Conservation (phyloP, 2,888 invertebrate genomes). For the Nemoura dubitans region DNA sequence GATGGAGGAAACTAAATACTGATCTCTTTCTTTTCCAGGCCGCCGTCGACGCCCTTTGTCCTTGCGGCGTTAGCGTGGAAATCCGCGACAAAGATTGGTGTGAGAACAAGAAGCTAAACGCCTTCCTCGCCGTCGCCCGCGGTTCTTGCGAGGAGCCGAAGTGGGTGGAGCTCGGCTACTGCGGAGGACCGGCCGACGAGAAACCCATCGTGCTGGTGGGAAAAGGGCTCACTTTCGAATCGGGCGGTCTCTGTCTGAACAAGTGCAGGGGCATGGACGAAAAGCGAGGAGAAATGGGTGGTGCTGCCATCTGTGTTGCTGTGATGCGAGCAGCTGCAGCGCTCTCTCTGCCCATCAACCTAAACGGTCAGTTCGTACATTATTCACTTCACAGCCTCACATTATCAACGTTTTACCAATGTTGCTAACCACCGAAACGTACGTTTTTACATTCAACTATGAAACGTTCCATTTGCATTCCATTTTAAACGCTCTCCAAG, state of each 20-base stretch:
- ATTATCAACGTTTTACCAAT: too few species aligned
- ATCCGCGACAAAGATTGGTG: constrained; percentile 71
- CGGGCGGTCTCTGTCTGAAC: background rate
- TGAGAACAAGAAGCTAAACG: constrained; percentile 70
- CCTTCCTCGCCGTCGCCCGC: constrained; percentile 69
- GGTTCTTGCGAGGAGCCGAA: constrained; percentile 64
- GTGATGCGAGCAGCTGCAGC: constrained; percentile 67
- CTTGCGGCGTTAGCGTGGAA: constrained; percentile 62
- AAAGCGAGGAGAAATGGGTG: constrained; percentile 80
- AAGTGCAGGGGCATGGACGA: constrained; percentile 69
- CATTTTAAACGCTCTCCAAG: too few species aligned
- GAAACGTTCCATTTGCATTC: too few species aligned
- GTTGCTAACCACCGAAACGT: too few species aligned
- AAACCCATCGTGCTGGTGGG: constrained; percentile 67
- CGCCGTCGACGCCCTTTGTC: constrained; percentile 59
- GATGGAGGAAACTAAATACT: background rate
- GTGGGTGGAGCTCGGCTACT: constrained; percentile 66
- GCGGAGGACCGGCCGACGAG: constrained; percentile 60
- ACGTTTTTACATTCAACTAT: too few species aligned
- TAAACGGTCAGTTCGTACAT: constrained; percentile 66
- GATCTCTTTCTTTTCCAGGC: constrained; percentile 55
- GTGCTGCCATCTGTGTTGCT: constrained; percentile 72
- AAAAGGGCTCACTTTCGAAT: constrained; percentile 56
- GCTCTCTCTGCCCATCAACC: constrained; percentile 66
- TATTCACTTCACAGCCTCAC: too few species aligned